These are phyloP conservation scores for Florisuga fusca DNA, from an alignment of 2,797 vertebrate genomes.

Conservation along the genomic window DNA sequence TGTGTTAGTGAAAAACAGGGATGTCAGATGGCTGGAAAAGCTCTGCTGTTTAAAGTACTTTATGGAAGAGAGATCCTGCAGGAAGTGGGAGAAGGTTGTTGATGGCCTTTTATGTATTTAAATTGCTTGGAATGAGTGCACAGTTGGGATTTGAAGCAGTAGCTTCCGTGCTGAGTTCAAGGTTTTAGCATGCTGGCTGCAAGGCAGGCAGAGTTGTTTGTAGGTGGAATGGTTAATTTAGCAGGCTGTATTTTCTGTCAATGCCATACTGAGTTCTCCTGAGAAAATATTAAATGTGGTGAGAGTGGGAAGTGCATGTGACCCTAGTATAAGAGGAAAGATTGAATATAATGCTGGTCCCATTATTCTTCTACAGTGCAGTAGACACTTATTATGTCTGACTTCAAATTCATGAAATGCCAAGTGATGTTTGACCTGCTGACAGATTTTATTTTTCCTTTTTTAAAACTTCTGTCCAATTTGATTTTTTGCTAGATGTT, in stretches of 20 bases:
- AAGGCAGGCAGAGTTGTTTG: background rate
- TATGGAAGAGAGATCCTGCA: background rate
- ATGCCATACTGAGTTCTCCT: background rate
- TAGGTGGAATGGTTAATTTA: background rate
- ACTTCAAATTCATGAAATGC: background rate
- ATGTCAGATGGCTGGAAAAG: background rate
- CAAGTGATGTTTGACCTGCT: background rate
- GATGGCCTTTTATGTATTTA: background rate
- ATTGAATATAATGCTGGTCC: background rate
- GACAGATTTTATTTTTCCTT: background rate
- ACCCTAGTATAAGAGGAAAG: background rate
- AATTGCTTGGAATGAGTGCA: background rate
- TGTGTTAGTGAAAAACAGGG: background rate
- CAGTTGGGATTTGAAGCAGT: background rate
- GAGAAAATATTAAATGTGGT: background rate
- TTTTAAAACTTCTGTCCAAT: background rate
- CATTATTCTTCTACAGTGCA: background rate
- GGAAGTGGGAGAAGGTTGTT: background rate
- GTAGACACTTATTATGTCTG: background rate
- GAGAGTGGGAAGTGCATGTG: background rate
- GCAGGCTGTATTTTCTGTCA: background rate
- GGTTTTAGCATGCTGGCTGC: background rate
- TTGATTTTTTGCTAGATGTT: background rate
- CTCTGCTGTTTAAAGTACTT: background rate
- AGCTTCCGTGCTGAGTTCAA: background rate